These are phyloP conservation scores for Dasyprocta punctata DNA, from an alignment of 2,113 vertebrate species.

Conservation along the genomic window DNA sequence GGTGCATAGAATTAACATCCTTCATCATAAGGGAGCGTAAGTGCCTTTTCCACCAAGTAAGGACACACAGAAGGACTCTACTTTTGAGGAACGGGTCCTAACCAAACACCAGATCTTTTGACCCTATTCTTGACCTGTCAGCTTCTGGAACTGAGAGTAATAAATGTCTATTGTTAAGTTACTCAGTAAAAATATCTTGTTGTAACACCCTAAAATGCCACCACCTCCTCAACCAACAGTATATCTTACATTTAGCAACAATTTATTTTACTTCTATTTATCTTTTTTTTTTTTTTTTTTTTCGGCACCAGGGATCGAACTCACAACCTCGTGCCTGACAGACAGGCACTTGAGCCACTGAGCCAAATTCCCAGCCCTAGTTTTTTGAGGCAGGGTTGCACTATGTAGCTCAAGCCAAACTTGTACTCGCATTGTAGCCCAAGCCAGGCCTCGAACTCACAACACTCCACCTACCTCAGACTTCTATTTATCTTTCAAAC, in stretches of 20 bases:
- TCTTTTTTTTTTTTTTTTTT: too few species aligned
- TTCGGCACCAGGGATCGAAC: too few species aligned
- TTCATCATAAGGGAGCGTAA: not conserved
- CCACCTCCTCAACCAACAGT: not conserved
- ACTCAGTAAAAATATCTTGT: not conserved
- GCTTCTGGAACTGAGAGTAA: not conserved
- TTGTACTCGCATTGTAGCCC: too few species aligned
- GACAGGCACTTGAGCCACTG: too few species aligned
- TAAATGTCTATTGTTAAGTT: not conserved
- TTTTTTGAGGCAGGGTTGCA: too few species aligned
- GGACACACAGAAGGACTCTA: not conserved
- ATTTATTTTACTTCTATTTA: not conserved
- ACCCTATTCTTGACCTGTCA: not conserved
- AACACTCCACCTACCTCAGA: too few species aligned
- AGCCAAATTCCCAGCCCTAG: too few species aligned
- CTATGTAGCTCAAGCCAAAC: too few species aligned
- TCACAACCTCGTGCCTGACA: too few species aligned
- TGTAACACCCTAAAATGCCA: not conserved
- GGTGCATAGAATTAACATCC: not conserved
- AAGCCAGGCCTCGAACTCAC: too few species aligned
- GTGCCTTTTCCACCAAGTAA: not conserved
- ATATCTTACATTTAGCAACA: not conserved
- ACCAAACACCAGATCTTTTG: not conserved
- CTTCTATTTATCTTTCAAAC: slow-evolving; percentile 37
- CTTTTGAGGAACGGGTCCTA: not conserved